A percentile compares a stretch with the other conserved stretches of the same genome.
Conservation (phyloP, 2,113 vertebrate genomes). For the Dolichotis patagonum region DNA sequence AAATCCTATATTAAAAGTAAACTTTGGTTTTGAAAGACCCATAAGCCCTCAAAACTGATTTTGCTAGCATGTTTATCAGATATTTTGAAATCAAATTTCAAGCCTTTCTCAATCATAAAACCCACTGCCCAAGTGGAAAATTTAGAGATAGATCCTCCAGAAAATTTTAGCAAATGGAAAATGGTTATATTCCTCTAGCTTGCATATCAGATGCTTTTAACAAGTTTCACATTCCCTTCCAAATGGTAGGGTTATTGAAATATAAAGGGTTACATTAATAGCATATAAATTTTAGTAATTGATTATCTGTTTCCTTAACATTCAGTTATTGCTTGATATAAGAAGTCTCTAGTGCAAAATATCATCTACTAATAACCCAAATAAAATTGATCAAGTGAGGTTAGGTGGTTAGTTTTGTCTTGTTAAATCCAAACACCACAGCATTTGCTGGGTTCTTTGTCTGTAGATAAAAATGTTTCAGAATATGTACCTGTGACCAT, state of each 20-base stretch:
- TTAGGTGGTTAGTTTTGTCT: background rate
- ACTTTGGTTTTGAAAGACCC: background rate
- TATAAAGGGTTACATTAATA: slow-evolving; percentile 59
- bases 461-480: slow-evolving; percentile 2
- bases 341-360: slow-evolving; percentile 77
- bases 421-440: slow-evolving; percentile 41
- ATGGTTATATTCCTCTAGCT: background rate
- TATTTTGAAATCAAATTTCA: background rate
- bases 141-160: background rate
- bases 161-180: background rate
- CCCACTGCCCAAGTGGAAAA: slow-evolving; percentile 45
- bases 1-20: background rate
- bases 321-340: slow-evolving; percentile 69
- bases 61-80: background rate
- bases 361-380: slow-evolving; percentile 69
- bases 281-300: slow-evolving; percentile 73
- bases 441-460: slow-evolving; percentile 20
- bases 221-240: background rate
- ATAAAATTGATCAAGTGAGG: slow-evolving; percentile 76
- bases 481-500: background rate
- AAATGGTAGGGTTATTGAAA: slow-evolving; percentile 27
- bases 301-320: slow-evolving; percentile 76
- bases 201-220: background rate
- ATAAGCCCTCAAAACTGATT: background rate
- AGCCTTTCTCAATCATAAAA: background rate